Base-by-base conservation (phyloP, 2,888 invertebrate genomes). In the Eustalomyia histrio region DNA sequence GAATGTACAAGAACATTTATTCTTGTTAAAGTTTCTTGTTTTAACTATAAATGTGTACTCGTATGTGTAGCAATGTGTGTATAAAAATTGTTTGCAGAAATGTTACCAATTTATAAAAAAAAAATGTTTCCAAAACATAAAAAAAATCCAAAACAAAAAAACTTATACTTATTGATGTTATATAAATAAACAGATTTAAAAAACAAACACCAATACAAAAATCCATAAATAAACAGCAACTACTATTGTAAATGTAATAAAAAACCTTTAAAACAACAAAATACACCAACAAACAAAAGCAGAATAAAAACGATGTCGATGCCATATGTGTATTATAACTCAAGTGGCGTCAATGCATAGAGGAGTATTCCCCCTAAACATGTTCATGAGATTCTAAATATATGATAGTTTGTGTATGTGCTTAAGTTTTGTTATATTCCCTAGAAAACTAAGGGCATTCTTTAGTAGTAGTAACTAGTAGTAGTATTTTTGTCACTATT, bases 51-150 rank as follows among this genome's bases (percentile, higher is more conserved):
- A 67, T 33, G 12, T 39, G 12, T 39, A 16, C 43, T 7, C 53
- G 21, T 53, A 24, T 33, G 39, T 10, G 52, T 63, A 16, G n/a
- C n/a, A n/a, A n/a, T 29, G 29, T 57, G 18, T 29, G 17, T 64
- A 43, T 17, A 72, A 68, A 76, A 63, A 68, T 68, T 67, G 61
- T 18, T 80, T 55, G 75, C 43, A 73, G 58, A 76, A 76, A 76
- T 76, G 69, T 69, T 65, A 72, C 53, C 78, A 67, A 72, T 76
- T 61, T 76, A 67, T 35, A 50, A 29, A 67, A 72, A 71, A 50
- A 29, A 67, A 72, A 71, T 72, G 57, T 63, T 29, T 21, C 47
- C 50, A 67, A 65, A 53, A 58, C 43, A 65, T 39, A 47, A 52
- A 39, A 75, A 63, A 74, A 68, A 6, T 29, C 47, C 55, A 72